A percentile compares a stretch with the other conserved stretches of the same genome.
phyloP scores from a whole-genome alignment of 2,888 invertebrate genomes.

The Drosophila borealis region DNA sequence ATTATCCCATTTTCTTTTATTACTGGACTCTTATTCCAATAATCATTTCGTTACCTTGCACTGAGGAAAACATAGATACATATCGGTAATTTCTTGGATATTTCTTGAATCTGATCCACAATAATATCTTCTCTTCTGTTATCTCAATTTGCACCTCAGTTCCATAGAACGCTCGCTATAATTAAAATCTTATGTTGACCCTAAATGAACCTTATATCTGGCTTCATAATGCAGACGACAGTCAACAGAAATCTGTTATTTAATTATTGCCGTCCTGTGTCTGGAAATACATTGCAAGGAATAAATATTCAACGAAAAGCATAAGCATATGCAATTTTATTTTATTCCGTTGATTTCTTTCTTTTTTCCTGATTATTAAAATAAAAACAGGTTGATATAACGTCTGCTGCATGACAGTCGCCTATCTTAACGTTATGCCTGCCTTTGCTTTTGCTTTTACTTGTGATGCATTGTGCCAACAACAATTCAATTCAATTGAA shows the following conservation, averaged over 20 bases:
- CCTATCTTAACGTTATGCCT: conserved; percentile 28
- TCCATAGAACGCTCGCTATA: neutral
- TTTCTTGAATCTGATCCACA: too few relatives aligned
- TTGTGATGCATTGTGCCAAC: conserved; percentile 71
- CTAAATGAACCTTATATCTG: conserved; percentile 19
- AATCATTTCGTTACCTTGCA: too few relatives aligned
- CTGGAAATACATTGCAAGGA: conserved; percentile 22
- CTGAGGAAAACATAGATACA: too few relatives aligned
- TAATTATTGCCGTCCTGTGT: conserved; percentile 47
- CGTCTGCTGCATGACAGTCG: conserved; percentile 10
- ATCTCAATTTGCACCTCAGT: neutral
- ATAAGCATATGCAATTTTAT: conserved; percentile 38
- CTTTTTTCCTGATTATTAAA: conserved; percentile 43
- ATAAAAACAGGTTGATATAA: neutral
- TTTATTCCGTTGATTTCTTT: conserved; percentile 45
- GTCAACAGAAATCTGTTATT: conserved; percentile 21
- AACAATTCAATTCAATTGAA: conserved; percentile 75
- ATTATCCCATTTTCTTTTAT: too few relatives aligned
- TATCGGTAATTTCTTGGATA: too few relatives aligned
- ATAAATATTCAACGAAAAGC: conserved; percentile 14
- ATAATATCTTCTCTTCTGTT: too few relatives aligned
- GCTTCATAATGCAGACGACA: conserved; percentile 9
- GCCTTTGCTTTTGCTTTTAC: conserved; percentile 30
- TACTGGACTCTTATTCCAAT: too few relatives aligned
- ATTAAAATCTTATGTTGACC: conserved; percentile 4